These are phyloP conservation scores for Drosophila multiciliata DNA, from an alignment of 2,888 invertebrate genomes.

Conservation along the genomic window DNA sequence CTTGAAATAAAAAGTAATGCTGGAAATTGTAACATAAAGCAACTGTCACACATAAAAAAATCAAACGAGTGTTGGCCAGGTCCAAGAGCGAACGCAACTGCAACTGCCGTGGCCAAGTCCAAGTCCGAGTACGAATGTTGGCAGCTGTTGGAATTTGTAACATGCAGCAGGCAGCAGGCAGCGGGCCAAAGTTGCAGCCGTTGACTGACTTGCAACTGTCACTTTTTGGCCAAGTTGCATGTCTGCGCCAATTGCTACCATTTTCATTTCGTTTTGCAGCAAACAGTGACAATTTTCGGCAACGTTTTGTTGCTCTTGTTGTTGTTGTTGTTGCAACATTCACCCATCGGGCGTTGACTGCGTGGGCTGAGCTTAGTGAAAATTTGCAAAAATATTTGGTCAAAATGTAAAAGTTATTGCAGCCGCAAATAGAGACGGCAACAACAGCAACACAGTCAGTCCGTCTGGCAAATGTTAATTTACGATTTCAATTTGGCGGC, in stretches of 20 bases:
- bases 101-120: conserved; percentile 10
- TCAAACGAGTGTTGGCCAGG: conserved; percentile 44
- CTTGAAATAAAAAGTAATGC: conserved; percentile 78
- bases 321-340: conserved; percentile 48
- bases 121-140: conserved; percentile 5
- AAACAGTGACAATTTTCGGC: conserved; percentile 68
- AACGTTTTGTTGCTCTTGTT: conserved; percentile 13
- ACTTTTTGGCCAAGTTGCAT: conserved; percentile 76
- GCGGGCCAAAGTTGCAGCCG: conserved; percentile 17
- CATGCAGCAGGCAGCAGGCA: not conserved
- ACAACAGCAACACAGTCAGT: not conserved
- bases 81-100: conserved; percentile 12
- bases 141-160: conserved; percentile 33
- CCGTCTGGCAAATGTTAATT: conserved; percentile 78
- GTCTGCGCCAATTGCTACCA: conserved; percentile 77
- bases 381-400: conserved; percentile 81
- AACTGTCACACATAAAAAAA: conserved; percentile 77
- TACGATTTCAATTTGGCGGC: conserved; percentile 81
- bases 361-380: conserved; percentile 79
- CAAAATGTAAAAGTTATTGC: conserved; percentile 81
- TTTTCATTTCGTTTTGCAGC: conserved; percentile 77
- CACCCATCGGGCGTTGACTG: conserved; percentile 72
- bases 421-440: conserved; percentile 14
- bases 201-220: conserved; percentile 78
- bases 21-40: conserved; percentile 77